Evolutionary conservation across 2,797 vertebrate species (phyloP).

Genomic region (Poeciliopsis paucimaculata): DNA sequence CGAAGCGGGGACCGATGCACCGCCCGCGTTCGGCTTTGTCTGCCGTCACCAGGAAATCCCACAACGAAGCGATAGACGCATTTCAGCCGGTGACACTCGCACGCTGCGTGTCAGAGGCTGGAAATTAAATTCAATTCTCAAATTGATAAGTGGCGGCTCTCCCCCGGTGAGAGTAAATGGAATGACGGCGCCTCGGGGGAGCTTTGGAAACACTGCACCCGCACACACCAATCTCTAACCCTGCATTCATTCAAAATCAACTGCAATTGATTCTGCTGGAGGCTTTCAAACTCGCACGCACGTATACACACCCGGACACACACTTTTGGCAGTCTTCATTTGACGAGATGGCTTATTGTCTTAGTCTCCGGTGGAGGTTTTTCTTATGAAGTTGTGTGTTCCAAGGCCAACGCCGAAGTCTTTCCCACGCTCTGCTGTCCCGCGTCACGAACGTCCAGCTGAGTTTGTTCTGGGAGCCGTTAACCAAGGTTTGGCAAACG

Average conservation of each 20-base stretch:
- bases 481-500: background rate
- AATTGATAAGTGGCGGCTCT: conserved; percentile 67
- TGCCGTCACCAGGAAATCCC: conserved; percentile 30
- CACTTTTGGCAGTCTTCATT: conserved; percentile 24
- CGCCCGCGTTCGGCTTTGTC: conserved; percentile 25
- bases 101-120: conserved; percentile 41
- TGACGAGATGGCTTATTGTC: conserved; percentile 34
- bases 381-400: conserved; percentile 36
- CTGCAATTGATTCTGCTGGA: conserved; percentile 39
- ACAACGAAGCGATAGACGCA: conserved; percentile 38
- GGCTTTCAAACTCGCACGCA: conserved; percentile 19
- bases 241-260: conserved; percentile 43
- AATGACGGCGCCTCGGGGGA: conserved; percentile 57
- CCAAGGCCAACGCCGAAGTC: conserved; percentile 36
- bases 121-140: conserved; percentile 69
- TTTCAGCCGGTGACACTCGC: conserved; percentile 49
- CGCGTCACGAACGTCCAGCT: conserved; percentile 23
- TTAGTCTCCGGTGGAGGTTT: conserved; percentile 35
- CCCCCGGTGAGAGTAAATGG: conserved; percentile 57
- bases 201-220: conserved; percentile 42
- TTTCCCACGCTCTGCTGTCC: conserved; percentile 56
- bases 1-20: conserved; percentile 15
- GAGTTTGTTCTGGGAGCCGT: background rate
- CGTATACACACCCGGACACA: conserved; percentile 10
- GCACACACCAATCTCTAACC: conserved; percentile 10